phyloP scores from a whole-genome alignment of 1,140 invertebrate genomes.

The Diorhabda carinulata region DNA sequence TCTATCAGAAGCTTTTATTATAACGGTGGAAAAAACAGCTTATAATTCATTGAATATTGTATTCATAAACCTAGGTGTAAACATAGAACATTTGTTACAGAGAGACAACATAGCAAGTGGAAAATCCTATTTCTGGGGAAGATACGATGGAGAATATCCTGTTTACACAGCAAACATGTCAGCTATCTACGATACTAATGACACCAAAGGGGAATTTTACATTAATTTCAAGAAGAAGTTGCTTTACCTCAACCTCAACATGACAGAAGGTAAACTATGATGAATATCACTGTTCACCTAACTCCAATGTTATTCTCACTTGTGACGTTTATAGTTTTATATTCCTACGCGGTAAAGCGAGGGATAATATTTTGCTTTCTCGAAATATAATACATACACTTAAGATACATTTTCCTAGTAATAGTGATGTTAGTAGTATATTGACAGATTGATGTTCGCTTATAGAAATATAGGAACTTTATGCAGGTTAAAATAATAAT shows the following conservation, averaged over 20 bases:
- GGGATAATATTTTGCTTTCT: no score
- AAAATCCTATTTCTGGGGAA: conserved; percentile 51
- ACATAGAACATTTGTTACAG: conserved; percentile 21
- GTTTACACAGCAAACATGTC: conserved; percentile 56
- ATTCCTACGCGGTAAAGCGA: no score
- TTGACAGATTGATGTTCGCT: no score
- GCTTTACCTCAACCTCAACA: conserved; percentile 57
- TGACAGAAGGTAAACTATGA: conserved; percentile 54
- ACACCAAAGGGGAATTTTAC: conserved; percentile 57
- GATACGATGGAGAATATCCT: conserved; percentile 50
- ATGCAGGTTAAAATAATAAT: no score
- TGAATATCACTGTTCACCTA: not conserved
- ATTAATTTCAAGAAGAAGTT: conserved; percentile 56
- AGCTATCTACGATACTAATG: conserved; percentile 55
- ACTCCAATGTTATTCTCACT: not conserved
- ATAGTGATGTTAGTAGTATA: no score
- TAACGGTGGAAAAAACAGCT: no score
- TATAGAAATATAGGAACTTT: no score
- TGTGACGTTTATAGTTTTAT: no score
- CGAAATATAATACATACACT: no score
- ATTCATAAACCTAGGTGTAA: not conserved
- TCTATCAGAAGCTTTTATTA: no score
- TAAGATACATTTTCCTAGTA: no score
- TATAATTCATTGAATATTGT: not conserved
- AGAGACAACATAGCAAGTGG: conserved; percentile 27